A percentile compares a stretch with the other conserved stretches of the same genome.
Conservation (phyloP, 1,140 invertebrate species). For the Chrysopa pallens region DNA sequence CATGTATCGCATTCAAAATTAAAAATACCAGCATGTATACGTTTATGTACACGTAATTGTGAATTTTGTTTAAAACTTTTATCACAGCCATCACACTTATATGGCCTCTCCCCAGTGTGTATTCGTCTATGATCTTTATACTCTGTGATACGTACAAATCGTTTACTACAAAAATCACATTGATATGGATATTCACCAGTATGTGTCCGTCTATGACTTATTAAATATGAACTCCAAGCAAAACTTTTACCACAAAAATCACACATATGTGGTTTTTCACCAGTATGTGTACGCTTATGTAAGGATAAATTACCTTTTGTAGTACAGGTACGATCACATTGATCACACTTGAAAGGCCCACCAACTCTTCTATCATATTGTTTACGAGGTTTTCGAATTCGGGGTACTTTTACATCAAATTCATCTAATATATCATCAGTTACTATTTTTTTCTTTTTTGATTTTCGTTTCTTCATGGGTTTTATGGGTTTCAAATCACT, state of each 20-base stretch:
- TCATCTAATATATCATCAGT: background rate
- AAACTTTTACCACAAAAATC: background rate
- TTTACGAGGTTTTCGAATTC: background rate
- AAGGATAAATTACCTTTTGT: background rate
- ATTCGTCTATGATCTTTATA: background rate
- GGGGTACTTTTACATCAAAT: background rate
- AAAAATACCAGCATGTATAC: background rate
- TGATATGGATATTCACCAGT: background rate
- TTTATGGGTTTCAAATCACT: background rate
- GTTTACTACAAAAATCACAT: background rate
- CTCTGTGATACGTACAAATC: background rate
- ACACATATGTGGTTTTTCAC: background rate
- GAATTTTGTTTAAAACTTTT: background rate
- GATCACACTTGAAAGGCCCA: background rate
- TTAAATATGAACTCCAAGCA: background rate
- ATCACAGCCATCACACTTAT: background rate
- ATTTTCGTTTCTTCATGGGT: background rate
- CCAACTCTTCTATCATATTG: background rate
- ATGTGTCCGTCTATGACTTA: background rate
- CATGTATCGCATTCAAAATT: background rate
- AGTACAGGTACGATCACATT: no score
- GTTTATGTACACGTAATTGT: background rate
- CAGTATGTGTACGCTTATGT: background rate
- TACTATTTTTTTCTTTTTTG: background rate
- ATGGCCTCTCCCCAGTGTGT: background rate